Evolutionary conservation across 1,140 invertebrate genomes (phyloP).

Genomic region (Micrasema minimum): DNA sequence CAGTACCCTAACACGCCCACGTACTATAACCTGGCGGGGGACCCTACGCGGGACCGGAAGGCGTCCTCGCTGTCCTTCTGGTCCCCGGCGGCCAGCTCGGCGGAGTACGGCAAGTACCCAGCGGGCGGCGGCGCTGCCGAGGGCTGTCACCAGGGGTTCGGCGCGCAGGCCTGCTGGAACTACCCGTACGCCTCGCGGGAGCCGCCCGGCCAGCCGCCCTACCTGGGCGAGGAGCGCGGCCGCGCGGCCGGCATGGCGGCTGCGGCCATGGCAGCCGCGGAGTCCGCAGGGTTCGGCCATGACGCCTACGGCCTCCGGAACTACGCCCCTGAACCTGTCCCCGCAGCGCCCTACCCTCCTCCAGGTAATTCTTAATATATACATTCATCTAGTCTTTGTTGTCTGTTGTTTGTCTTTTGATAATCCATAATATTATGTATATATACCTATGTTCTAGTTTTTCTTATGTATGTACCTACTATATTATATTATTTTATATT

Average conservation of each 20-base stretch:
- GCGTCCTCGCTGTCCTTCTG: constrained; percentile 75
- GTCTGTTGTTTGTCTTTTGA: too few relatives aligned
- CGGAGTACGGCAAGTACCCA: constrained; percentile 73
- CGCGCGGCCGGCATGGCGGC: constrained; percentile 67
- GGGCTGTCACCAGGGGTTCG: constrained; percentile 78
- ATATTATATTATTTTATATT: too few relatives aligned
- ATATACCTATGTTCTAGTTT: too few relatives aligned
- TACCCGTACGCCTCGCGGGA: constrained; percentile 76
- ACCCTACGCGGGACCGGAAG: constrained; percentile 70
- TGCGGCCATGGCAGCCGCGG: constrained; percentile 73
- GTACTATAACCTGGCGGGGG: constrained; percentile 81
- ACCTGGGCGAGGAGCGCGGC: constrained; percentile 75
- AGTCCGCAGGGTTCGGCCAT: constrained; percentile 74
- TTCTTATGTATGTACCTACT: too few relatives aligned
- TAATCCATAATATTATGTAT: too few relatives aligned
- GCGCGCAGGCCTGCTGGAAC: constrained; percentile 77
- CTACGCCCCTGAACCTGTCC: constrained; percentile 79
- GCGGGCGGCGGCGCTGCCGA: constrained; percentile 68
- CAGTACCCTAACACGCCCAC: constrained; percentile 78
- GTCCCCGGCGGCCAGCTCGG: constrained; percentile 70
- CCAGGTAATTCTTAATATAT: constrained; percentile 72
- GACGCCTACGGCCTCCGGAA: constrained; percentile 81
- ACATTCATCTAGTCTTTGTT: too few relatives aligned
- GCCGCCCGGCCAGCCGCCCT: constrained; percentile 71
- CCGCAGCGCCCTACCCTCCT: constrained; percentile 82